Conservation (phyloP, 2,113 vertebrate species). For the Gavialis gangeticus region DNA sequence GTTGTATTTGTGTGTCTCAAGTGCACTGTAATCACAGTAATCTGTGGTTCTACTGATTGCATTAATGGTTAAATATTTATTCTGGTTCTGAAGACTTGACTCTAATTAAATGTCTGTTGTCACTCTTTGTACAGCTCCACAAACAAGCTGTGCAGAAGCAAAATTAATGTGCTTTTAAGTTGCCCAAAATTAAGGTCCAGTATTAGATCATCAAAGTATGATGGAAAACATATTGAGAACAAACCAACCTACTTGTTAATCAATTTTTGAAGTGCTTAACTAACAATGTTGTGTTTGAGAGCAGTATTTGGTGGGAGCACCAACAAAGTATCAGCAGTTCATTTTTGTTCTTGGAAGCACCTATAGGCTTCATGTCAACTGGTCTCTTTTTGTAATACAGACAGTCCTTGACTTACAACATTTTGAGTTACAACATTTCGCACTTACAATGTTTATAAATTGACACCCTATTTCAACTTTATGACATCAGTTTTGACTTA, state of each 20-base stretch:
- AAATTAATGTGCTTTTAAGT: neutral
- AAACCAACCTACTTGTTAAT: neutral
- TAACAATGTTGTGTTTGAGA: neutral
- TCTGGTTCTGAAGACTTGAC: neutral
- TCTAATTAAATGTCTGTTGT: neutral
- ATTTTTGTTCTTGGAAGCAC: neutral
- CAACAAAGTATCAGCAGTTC: neutral
- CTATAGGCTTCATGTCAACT: neutral
- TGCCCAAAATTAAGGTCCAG: neutral
- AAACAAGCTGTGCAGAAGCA: neutral
- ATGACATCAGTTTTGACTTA: too few species aligned
- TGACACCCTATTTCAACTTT: too few species aligned
- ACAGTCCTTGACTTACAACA: too few species aligned
- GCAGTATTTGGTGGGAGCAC: neutral
- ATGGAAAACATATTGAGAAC: neutral
- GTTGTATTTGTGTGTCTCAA: neutral
- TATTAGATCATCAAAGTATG: neutral
- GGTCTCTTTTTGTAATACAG: neutral
- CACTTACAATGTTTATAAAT: too few species aligned
- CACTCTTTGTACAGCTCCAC: neutral
- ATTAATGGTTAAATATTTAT: neutral
- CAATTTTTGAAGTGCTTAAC: neutral
- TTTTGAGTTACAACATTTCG: too few species aligned
- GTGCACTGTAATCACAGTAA: neutral
- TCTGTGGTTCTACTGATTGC: neutral